A percentile compares a stretch with the other conserved stretches of the same genome.
phyloP scores from a whole-genome alignment of 2,113 vertebrate species.

The Stomatorhinus ivindoensis region DNA sequence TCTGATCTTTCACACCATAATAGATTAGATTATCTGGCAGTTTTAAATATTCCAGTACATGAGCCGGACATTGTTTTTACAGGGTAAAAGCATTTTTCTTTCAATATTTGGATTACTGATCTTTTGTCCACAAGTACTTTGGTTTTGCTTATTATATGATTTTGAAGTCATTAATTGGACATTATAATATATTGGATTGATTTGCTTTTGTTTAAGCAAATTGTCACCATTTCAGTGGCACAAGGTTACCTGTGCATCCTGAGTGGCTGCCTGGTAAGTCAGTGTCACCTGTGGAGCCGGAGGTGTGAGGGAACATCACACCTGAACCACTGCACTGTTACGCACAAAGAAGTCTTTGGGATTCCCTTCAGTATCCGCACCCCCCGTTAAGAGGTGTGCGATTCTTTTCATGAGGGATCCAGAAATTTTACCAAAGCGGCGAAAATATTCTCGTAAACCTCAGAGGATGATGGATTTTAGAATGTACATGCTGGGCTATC shows the following conservation, averaged over 20 bases:
- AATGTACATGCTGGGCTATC: slow-evolving; percentile 22
- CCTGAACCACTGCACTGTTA: neutral
- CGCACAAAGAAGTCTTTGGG: neutral
- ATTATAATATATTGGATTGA: neutral
- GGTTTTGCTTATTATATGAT: neutral
- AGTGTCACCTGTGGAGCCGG: neutral
- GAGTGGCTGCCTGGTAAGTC: slow-evolving; percentile 14
- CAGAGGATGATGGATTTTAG: slow-evolving; percentile 45
- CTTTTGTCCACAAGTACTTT: neutral
- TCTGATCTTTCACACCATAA: neutral
- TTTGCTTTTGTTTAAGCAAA: neutral
- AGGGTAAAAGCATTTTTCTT: neutral
- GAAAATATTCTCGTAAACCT: slow-evolving; percentile 19
- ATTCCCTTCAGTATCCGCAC: neutral
- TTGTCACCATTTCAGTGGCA: neutral
- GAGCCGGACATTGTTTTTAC: neutral
- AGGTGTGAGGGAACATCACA: neutral
- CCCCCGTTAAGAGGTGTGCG: neutral
- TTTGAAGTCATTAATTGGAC: neutral
- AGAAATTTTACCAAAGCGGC: neutral
- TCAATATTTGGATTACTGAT: neutral
- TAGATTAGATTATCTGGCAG: neutral
- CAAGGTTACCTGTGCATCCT: slow-evolving; percentile 3
- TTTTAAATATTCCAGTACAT: neutral
- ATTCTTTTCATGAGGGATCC: neutral